Conservation (phyloP, 2,797 vertebrate species). For the Apogon hyalosoma region DNA sequence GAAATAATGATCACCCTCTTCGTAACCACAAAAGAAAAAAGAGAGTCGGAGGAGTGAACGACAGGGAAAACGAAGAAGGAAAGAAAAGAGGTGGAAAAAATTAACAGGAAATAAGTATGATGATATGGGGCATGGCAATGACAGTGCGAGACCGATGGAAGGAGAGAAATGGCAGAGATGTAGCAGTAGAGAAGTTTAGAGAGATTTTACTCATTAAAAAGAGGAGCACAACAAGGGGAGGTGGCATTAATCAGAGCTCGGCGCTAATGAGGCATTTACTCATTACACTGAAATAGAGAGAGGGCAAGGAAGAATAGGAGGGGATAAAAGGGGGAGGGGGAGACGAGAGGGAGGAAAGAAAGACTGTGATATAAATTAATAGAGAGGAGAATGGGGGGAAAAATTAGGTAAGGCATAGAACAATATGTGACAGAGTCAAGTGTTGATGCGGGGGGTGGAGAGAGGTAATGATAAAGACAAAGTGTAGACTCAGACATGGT, state of each 20-base stretch:
- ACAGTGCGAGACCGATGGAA: slow-evolving; percentile 25
- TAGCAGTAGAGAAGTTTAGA: slow-evolving; percentile 52
- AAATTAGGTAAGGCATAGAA: slow-evolving; percentile 28
- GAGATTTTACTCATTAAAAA: slow-evolving; percentile 79
- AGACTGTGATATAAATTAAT: slow-evolving; percentile 43
- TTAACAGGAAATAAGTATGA: not conserved
- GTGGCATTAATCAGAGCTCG: slow-evolving; percentile 77
- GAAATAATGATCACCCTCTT: slow-evolving; percentile 58
- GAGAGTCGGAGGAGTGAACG: not conserved
- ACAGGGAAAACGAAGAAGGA: not conserved
- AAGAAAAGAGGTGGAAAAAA: slow-evolving; percentile 15
- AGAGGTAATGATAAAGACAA: slow-evolving; percentile 18
- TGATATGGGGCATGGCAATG: slow-evolving; percentile 21
- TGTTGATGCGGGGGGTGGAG: slow-evolving; percentile 35
- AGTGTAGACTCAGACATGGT: no score
- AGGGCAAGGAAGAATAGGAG: slow-evolving; percentile 36
- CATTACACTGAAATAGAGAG: slow-evolving; percentile 75
- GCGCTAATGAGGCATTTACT: slow-evolving; percentile 80
- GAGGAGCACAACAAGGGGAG: slow-evolving; percentile 76
- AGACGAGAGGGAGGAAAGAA: slow-evolving; percentile 6
- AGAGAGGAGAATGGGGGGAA: slow-evolving; percentile 24
- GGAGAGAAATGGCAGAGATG: slow-evolving; percentile 49
- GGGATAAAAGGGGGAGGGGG: not conserved
- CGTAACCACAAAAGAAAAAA: slow-evolving; percentile 4
- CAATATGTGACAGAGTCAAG: slow-evolving; percentile 39